These are phyloP conservation scores for Balanococcus diminutus DNA, from an alignment of 2,888 invertebrate genomes.

Conservation along the genomic window DNA sequence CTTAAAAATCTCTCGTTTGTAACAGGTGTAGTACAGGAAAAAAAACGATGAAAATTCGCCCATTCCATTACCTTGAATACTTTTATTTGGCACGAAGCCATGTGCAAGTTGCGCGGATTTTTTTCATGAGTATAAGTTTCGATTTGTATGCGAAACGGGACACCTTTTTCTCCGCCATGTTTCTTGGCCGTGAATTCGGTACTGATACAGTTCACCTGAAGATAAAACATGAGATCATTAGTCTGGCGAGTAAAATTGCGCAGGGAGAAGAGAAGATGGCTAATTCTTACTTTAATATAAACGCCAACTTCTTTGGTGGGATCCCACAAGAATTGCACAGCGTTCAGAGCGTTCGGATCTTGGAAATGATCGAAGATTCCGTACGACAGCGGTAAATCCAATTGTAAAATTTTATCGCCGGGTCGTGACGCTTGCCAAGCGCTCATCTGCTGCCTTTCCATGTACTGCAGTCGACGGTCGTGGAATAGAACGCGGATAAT, in stretches of 20 bases:
- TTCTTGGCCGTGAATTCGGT: slow-evolving; percentile 98
- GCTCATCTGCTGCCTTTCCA: slow-evolving; percentile 91
- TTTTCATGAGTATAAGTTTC: slow-evolving; percentile 77
- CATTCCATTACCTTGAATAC: slow-evolving; percentile 67
- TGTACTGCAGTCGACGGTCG: slow-evolving; percentile 92
- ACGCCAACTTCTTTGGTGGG: slow-evolving; percentile 95
- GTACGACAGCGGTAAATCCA: slow-evolving; percentile 91
- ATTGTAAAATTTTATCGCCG: slow-evolving; percentile 89
- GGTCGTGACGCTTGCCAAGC: slow-evolving; percentile 90
- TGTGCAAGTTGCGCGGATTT: slow-evolving; percentile 73
- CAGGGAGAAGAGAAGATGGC: neutral
- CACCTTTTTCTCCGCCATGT: slow-evolving; percentile 97
- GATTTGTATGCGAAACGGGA: slow-evolving; percentile 93
- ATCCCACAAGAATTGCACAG: slow-evolving; percentile 91
- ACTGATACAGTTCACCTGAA: slow-evolving; percentile 90
- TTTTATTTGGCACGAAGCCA: slow-evolving; percentile 95
- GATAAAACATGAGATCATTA: neutral
- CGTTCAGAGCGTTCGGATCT: slow-evolving; percentile 73
- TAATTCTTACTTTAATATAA: slow-evolving; percentile 78
- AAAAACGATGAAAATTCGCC: neutral
- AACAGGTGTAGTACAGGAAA: neutral
- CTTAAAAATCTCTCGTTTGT: neutral
- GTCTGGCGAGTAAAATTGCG: neutral
- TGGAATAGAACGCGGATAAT: slow-evolving; percentile 93
- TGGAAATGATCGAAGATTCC: slow-evolving; percentile 85